Evolutionary conservation across 2,113 vertebrate genomes (phyloP).

Genomic region (Leptosomus discolor): DNA sequence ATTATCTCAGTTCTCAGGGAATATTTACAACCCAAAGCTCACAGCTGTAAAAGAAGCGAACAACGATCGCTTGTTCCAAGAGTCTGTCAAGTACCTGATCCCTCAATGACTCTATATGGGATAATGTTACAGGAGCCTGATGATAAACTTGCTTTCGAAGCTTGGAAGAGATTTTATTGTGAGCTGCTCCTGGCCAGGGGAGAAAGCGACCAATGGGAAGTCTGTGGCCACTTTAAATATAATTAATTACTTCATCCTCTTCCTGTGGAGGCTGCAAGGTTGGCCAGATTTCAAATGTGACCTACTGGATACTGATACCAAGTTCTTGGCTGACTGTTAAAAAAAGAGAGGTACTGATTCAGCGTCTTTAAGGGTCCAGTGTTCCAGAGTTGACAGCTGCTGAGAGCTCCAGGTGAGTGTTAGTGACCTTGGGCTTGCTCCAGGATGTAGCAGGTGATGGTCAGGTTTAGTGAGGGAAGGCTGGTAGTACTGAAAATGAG

Average conservation of each 20-base stretch:
- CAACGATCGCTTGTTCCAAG: rapidly evolving
- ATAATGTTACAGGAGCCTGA: neutral
- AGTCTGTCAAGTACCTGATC: neutral
- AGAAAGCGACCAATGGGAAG: neutral
- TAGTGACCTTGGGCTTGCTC: neutral
- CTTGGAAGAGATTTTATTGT: neutral
- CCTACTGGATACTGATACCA: neutral
- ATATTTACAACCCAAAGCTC: neutral
- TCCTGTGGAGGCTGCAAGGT: neutral
- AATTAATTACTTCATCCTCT: neutral
- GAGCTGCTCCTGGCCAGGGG: neutral
- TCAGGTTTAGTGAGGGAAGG: neutral
- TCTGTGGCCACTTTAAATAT: neutral
- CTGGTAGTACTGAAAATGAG: neutral
- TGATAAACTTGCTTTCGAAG: neutral
- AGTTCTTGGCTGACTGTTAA: neutral
- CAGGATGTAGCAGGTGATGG: neutral
- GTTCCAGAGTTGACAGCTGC: neutral
- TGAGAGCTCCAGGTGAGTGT: neutral
- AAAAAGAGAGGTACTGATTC: neutral
- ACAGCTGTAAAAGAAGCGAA: neutral
- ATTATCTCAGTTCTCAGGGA: rapidly evolving
- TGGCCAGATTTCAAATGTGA: neutral
- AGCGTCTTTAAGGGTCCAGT: neutral
- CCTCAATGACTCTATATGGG: neutral